Evolutionary conservation across 2,113 vertebrate genomes (phyloP).

Genomic region (Elanoides forficatus): DNA sequence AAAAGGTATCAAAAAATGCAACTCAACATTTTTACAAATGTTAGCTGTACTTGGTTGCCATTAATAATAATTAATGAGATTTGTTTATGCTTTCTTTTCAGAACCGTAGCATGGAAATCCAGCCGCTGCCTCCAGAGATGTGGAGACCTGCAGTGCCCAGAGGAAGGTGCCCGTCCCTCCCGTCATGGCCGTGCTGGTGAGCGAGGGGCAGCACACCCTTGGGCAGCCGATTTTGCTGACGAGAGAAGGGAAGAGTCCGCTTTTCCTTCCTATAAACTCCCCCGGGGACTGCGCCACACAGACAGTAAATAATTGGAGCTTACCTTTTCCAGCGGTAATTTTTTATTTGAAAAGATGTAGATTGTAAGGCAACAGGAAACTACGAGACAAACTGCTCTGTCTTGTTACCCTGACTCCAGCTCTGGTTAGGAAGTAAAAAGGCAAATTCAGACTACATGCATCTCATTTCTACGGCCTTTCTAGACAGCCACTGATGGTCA

Average conservation of each 20-base stretch:
- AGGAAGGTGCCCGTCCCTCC: not conserved
- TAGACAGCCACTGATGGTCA: not conserved
- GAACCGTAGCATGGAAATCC: not conserved
- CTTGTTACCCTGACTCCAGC: not conserved
- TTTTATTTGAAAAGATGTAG: not conserved
- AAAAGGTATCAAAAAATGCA: not conserved
- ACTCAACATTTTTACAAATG: not conserved
- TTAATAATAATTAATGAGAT: not conserved
- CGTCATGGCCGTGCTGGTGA: accelerated
- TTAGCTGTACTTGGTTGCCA: not conserved
- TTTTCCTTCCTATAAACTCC: not conserved
- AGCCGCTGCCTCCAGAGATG: not conserved
- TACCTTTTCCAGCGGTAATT: not conserved
- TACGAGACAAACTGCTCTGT: not conserved
- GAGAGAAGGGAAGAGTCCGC: not conserved
- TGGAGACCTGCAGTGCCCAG: not conserved
- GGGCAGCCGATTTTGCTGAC: not conserved
- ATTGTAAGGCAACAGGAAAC: not conserved
- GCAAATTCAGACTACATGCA: accelerated
- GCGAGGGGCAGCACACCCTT: not conserved
- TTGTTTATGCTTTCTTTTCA: not conserved
- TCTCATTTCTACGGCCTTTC: not conserved
- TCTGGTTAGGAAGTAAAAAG: not conserved
- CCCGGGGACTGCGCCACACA: too few species aligned
- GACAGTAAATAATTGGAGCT: not conserved